Base-by-base conservation (phyloP, 2,888 invertebrate genomes). In the Dusona sp. region DNA sequence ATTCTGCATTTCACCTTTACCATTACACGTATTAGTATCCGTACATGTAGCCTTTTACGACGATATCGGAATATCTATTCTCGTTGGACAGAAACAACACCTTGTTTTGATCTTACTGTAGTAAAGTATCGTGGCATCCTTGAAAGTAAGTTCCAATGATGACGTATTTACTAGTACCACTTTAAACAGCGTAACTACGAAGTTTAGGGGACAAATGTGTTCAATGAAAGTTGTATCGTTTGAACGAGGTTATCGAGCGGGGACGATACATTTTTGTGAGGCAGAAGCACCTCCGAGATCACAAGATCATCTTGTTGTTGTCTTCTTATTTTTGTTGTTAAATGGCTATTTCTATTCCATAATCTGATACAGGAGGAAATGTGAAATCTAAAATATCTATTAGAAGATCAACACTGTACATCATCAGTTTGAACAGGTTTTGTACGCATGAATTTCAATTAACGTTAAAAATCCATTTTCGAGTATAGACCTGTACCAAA, bases 1-100 rank as follows among this genome's bases (percentile, higher is more conserved):
- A 86, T 84, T 51, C 75, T 29, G 75, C 48, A 65, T 83, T 74
- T 72, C 75, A 57, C 75, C 72, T 57, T 79, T 75, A 70, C 77
- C 13, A 38, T 64, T 74, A 51, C 13, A 67, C 65, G 61, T 22
- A 48, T 22, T 45, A 8, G n/a, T 57, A 29, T 29, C 16, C 61
- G 11, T 68, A 61, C 19, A 68, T 54, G 19, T 7, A 73, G 16
- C 67, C 64, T 54, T 83, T 57, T 82, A 61, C 65, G 61, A 74
- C 68, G 33, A 84, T 83, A 45, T 42, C 48, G 19, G 33, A 74
- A 86, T 86, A 84, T 82, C 72, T 82, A 72, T 79, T 64, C 65
- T 61, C 38, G 29, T 67, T 38, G 19, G 13, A n/a, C 25, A 19
- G 45, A 57, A 25, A 19, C 54, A 57, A 51, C 42, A 81, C 45